Evolutionary conservation across 2,888 invertebrate genomes (phyloP).

Genomic region (Amphimallon solstitiale): DNA sequence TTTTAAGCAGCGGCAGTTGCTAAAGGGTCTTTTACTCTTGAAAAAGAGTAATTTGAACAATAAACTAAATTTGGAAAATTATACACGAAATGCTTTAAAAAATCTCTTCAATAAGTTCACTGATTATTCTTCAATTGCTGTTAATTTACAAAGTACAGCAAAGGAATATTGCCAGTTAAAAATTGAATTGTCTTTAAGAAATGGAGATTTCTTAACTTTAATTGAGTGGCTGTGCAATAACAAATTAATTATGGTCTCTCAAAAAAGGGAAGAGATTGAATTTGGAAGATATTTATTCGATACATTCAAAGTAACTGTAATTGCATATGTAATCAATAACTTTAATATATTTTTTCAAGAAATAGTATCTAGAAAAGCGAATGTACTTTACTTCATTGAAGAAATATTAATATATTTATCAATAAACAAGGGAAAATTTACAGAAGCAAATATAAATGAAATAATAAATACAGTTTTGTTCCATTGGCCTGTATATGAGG

Average conservation of each 20-base stretch:
- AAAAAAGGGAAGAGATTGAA: conserved; percentile 45
- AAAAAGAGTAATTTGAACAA: conserved; percentile 39
- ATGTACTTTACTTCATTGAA: conserved; percentile 29
- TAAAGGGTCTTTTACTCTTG: conserved; percentile 53
- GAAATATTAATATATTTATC: conserved; percentile 43
- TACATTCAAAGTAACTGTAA: conserved; percentile 51
- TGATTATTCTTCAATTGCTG: conserved; percentile 19
- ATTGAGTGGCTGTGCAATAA: conserved; percentile 48
- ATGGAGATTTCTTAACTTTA: conserved; percentile 45
- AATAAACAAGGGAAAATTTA: conserved; percentile 36
- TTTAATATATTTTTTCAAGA: conserved; percentile 48
- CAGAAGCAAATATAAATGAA: conserved; percentile 35
- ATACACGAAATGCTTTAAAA: conserved; percentile 30
- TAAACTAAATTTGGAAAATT: conserved; percentile 48
- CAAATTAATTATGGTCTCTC: conserved; percentile 47
- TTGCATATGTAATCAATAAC: conserved; percentile 49
- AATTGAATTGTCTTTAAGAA: conserved; percentile 50
- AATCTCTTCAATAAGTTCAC: conserved; percentile 37
- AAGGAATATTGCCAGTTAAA: conserved; percentile 42
- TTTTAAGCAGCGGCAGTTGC: conserved; percentile 50
- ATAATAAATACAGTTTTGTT: conserved; percentile 43
- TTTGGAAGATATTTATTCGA: conserved; percentile 54
- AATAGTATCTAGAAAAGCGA: conserved; percentile 8
- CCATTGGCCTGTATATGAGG: conserved; percentile 49
- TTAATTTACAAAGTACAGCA: conserved; percentile 41